Conservation (phyloP, 2,888 invertebrate species). For the Danaus chrysippus region DNA sequence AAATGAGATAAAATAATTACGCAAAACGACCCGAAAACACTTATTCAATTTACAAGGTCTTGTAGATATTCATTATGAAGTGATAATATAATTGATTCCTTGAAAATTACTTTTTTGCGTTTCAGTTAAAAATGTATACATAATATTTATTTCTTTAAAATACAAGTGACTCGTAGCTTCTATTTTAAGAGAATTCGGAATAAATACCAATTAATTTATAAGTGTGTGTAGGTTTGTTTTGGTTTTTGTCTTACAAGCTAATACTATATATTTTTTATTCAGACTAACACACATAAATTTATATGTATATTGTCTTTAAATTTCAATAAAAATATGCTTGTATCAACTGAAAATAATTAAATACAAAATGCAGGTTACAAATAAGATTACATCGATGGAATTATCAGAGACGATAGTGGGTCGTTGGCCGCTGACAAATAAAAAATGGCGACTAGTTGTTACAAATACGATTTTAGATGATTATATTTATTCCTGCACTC, state of each 20-base stretch:
- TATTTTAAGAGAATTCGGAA: no score
- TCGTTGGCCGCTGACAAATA: slow-evolving; percentile 39
- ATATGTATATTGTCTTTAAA: no score
- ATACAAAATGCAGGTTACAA: slow-evolving; percentile 43
- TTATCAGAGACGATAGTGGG: slow-evolving; percentile 49
- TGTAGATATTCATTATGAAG: slow-evolving; percentile 23
- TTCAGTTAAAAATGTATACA: no score
- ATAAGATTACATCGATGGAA: slow-evolving; percentile 47
- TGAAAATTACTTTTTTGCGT: neutral
- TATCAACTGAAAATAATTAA: slow-evolving; percentile 10
- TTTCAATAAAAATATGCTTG: no score
- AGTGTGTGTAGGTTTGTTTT: no score
- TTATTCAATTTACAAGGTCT: slow-evolving; percentile 41
- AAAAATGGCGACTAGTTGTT: slow-evolving; percentile 18
- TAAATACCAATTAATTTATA: no score
- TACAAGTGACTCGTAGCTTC: no score
- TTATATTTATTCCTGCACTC: neutral
- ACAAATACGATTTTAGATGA: neutral
- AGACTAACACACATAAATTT: no score
- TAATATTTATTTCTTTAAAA: no score
- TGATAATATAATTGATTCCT: neutral
- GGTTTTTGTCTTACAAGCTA: no score
- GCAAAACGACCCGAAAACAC: slow-evolving; percentile 35
- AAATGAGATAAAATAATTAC: slow-evolving; percentile 34
- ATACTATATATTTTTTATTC: no score